phyloP scores from a whole-genome alignment of 37 sponge, comb jelly and placozoan genomes.

The Oscarella lobularis region DNA sequence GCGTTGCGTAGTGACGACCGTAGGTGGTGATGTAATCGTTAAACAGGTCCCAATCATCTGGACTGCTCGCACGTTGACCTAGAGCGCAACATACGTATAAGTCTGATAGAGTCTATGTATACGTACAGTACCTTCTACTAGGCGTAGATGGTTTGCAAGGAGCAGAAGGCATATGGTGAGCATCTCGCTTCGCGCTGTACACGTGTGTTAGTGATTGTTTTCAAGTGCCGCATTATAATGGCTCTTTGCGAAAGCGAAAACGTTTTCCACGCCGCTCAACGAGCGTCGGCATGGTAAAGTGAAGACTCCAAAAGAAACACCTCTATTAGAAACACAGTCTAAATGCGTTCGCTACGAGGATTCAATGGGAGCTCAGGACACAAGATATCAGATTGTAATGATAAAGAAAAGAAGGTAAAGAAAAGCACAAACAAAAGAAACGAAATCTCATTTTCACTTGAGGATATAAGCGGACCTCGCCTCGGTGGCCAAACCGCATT shows the following conservation, averaged over 20 bases:
- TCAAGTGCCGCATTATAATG: too few relatives aligned
- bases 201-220: neutral
- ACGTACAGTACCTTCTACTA: neutral
- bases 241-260: too few relatives aligned
- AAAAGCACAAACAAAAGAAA: too few relatives aligned
- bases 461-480: neutral
- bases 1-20: neutral
- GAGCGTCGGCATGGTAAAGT: too few relatives aligned
- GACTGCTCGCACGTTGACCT: neutral
- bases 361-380: too few relatives aligned
- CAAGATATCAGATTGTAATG: too few relatives aligned
- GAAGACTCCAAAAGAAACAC: too few relatives aligned
- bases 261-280: too few relatives aligned
- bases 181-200: neutral
- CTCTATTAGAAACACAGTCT: too few relatives aligned
- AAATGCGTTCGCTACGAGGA: too few relatives aligned
- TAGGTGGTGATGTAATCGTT: neutral
- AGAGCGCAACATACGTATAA: neutral
- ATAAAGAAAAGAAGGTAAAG: too few relatives aligned
- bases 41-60: neutral
- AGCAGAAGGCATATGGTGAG: neutral
- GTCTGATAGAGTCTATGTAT: neutral
- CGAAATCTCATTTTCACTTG: neutral
- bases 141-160: too few relatives aligned
- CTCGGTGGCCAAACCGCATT: neutral